A percentile compares a stretch with the other conserved stretches of the same genome.
Evolutionary conservation across 2,113 vertebrate species (phyloP).

Genomic region (Onychostoma macrolepis): DNA sequence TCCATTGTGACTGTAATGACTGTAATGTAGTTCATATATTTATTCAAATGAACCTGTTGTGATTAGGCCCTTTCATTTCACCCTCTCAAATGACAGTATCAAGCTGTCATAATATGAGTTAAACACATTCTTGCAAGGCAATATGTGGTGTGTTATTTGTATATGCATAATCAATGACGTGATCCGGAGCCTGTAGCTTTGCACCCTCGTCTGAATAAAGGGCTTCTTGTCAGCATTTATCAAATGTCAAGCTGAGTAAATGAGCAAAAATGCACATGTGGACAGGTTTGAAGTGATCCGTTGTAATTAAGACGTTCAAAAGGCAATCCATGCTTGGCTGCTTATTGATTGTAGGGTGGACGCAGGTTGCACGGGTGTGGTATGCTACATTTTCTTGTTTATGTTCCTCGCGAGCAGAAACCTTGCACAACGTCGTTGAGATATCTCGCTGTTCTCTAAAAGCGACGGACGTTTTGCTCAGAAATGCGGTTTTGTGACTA

Average conservation of each 20-base stretch:
- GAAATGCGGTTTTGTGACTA: background rate
- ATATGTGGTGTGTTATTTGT: background rate
- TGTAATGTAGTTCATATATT: too few relatives aligned
- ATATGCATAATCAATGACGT: constrained; percentile 15
- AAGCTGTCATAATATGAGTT: background rate
- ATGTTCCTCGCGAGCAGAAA: constrained; percentile 38
- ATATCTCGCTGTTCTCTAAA: background rate
- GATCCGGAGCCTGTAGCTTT: constrained; percentile 5
- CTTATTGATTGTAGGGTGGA: constrained; percentile 72
- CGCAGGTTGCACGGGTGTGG: constrained; percentile 73
- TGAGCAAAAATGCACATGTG: constrained; percentile 26
- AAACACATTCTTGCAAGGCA: background rate
- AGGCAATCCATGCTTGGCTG: constrained; percentile 27
- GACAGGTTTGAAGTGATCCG: constrained; percentile 37
- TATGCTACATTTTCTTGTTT: constrained; percentile 39
- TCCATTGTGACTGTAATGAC: constrained; percentile 38
- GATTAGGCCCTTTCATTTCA: background rate
- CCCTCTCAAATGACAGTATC: background rate
- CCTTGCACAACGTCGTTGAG: constrained; percentile 31
- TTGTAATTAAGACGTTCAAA: constrained; percentile 24
- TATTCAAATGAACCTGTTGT: background rate
- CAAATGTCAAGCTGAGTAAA: constrained; percentile 9
- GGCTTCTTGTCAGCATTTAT: background rate
- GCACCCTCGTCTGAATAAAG: constrained; percentile 2
- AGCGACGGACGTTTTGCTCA: background rate